phyloP scores from a whole-genome alignment of 2,113 vertebrate genomes.

The Dryoscopus gambensis region DNA sequence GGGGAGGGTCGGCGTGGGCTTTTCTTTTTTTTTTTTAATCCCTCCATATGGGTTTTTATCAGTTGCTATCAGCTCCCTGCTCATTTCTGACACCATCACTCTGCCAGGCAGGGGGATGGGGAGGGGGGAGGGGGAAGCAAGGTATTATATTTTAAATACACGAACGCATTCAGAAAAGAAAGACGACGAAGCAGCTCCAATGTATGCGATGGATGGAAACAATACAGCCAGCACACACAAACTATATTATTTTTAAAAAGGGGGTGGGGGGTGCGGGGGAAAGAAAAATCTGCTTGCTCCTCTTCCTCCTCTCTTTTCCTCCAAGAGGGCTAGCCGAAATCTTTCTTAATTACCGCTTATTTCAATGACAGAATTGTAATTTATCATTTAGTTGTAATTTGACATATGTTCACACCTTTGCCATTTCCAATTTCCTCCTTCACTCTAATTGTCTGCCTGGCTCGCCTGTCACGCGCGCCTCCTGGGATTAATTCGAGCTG shows the following conservation, averaged over 20 bases:
- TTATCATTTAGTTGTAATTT: conserved; percentile 99
- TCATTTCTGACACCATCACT: conserved; percentile 70
- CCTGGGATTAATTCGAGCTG: conserved; percentile 98
- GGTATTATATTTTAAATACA: conserved; percentile 69
- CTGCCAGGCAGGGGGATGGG: conserved; percentile 56
- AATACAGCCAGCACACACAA: conserved; percentile 55
- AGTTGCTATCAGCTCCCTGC: conserved; percentile 70
- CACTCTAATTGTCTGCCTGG: conserved; percentile 97
- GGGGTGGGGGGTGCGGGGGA: accelerated
- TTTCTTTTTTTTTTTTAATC: conserved; percentile 2
- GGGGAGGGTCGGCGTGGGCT: not conserved
- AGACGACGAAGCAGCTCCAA: conserved; percentile 15
- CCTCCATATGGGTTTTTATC: conserved; percentile 68
- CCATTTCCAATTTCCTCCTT: conserved; percentile 95
- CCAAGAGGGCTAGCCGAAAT: conserved; percentile 76
- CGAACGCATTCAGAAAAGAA: conserved; percentile 42
- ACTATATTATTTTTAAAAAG: not conserved
- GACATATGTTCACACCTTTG: conserved; percentile 98
- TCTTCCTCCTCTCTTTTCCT: conserved; percentile 35
- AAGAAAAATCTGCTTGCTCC: not conserved
- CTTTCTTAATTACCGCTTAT: conserved; percentile 87
- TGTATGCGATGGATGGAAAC: conserved; percentile 42
- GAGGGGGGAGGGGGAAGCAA: not conserved
- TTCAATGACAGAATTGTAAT: conserved; percentile 99
- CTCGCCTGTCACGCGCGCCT: conserved; percentile 93